Base-by-base conservation (phyloP, 2,888 invertebrate genomes). In the Agrotis exclamationis region DNA sequence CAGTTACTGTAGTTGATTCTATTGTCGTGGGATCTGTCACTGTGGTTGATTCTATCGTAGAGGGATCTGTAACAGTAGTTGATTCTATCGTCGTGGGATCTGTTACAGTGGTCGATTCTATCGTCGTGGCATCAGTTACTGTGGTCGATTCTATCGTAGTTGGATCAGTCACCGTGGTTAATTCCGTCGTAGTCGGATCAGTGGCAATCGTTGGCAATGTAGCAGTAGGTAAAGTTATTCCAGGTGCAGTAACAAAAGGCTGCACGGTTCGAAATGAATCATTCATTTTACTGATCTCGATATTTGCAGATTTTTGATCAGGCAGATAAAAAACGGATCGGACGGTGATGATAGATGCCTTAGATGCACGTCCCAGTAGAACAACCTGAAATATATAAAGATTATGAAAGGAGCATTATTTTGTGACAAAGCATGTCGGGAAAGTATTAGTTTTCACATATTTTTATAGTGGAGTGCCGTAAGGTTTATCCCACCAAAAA, bases 351-450 rank as follows among this genome's bases (percentile, higher is more conserved):
- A 48, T 73, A 3, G 87, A 83, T 1, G n/a, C 11, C 14, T 74
- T 44, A 14, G 84, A 64, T 48, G 73, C 63, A 44, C 67, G 76
- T 18, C 72, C 66, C 48, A 79, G 44, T 2, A 87, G 71, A 3
- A 83, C 58, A 16, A 87, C 59, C 87, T 87, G 83, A 47, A 87
- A 87, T 63, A 65, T 20, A 13, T 44, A 63, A 39, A 33, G 5
- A 1, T 57, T 33, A 33, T 33, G 48, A 33, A 53, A 44, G 0
- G 0, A 22, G 14, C 2, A 1, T 18, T 11, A n/a, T 33, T 66
- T n/a, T 22, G 6, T 33, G 20, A n/a, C 2, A 44, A 44, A 24
- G 39, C 20, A 16, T 5, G 16, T n/a, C 53, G 20, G 33, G 33
- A 13, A 16, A 33, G 11, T 18, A 28, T 18, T 18, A 39, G 11